Percentiles rank a stretch among this genome's conserved stretches.
Evolutionary conservation across 2,888 invertebrate species (phyloP).

Genomic region (Bugulina stolonifera): DNA sequence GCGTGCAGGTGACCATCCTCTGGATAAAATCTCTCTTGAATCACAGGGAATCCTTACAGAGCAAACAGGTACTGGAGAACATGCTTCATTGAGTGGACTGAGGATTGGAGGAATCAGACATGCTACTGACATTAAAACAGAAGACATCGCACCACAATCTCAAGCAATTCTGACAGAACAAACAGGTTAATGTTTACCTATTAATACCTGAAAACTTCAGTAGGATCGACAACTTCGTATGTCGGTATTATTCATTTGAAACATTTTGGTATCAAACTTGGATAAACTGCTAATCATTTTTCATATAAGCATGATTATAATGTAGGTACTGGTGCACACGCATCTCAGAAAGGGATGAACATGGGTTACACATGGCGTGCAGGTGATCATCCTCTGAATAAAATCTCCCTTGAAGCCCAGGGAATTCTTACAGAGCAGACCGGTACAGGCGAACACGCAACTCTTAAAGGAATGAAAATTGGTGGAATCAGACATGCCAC

Average conservation of each 20-base stretch:
- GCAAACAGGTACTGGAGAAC: conserved; percentile 12
- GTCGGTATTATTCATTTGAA: too few species aligned
- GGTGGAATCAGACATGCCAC: not conserved
- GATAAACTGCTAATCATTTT: too few species aligned
- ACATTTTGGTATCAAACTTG: too few species aligned
- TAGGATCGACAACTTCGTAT: too few species aligned
- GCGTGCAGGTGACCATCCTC: not conserved
- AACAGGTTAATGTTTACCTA: not conserved
- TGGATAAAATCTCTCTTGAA: not conserved
- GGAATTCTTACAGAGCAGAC: conserved; percentile 42
- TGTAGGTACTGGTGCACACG: conserved; percentile 33
- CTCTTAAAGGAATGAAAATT: conserved; percentile 10
- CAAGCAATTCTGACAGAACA: not conserved
- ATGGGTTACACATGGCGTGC: conserved; percentile 46
- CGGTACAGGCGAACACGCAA: not conserved
- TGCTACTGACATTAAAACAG: conserved; percentile 36
- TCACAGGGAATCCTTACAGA: not conserved
- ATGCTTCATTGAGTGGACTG: conserved; percentile 30
- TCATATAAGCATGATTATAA: too few species aligned
- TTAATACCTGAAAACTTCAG: too few species aligned
- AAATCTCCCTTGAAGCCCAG: conserved; percentile 38
- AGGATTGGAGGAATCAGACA: conserved; percentile 39
- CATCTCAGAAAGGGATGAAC: conserved; percentile 48
- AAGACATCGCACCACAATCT: not conserved
- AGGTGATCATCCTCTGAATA: conserved; percentile 47